Evolutionary conservation across 2,113 vertebrate species (phyloP), one percentile per base, ranked within the genome.

Genomic region (Vireo altiloquus): DNA sequence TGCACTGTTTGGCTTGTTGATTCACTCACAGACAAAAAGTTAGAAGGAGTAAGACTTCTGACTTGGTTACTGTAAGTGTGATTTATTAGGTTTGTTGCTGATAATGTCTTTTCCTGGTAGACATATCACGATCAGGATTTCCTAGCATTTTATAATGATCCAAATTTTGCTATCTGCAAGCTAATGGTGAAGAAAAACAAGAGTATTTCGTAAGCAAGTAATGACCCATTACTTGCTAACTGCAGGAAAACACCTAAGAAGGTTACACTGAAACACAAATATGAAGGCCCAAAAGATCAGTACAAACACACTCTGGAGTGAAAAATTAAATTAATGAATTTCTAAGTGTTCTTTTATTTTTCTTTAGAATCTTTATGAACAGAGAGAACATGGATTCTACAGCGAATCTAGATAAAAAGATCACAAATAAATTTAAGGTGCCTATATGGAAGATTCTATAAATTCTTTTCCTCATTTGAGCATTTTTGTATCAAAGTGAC

Each of bases 401-500:
- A 65, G 2, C 15, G 11, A 74, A 30, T 39, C 35, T 6, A 65
- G 31, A 71, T 44, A 21, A 84, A 70, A 61, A 28, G 1, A 8
- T 2, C 9, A 53, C 18, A 76, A 71, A 65, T 30, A 61, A 30
- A 42, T 46, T 37, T 65, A 30, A 61, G 6, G 4, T 69, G 22
- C 21, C 8, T 89, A n/a, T 82, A 52, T 72, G 71, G 50, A 95
- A 86, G 23, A 75, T 85, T 90, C 89, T 90, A 75, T 89, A 53
- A 95, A 65, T 84, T 70, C 7, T 30, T 95, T 87, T 91, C 42
- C 28, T 87, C 5, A 44, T 52, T 17, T 66, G 24, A 88, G 2
- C 11, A n/a, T 49, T 82, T 88, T 75, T 91, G 68, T 93, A 52
- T 94, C n/a, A 90, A 79, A 85, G 74, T 89, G 96, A 92, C 20